phyloP scores from a whole-genome alignment of 1,140 invertebrate species.

The Babylonia areolata region DNA sequence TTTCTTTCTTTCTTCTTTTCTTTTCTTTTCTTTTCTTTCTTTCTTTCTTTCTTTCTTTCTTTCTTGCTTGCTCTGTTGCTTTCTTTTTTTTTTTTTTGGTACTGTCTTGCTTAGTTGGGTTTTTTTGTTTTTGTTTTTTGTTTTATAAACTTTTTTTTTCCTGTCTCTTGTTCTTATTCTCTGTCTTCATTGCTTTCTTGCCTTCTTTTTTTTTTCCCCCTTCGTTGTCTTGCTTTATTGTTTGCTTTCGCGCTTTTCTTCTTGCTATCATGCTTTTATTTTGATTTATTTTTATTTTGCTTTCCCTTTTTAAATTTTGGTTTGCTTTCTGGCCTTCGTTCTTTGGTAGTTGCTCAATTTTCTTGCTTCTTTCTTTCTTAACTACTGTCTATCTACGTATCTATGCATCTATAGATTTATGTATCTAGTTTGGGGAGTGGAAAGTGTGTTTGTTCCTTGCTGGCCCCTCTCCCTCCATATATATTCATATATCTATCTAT shows the following conservation, averaged over 20 bases:
- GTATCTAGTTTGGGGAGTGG: too few relatives aligned
- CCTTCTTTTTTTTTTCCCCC: neutral
- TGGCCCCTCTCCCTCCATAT: neutral
- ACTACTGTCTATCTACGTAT: neutral
- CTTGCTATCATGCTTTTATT: neutral
- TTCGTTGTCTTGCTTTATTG: neutral
- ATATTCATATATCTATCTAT: too few relatives aligned
- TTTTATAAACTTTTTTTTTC: neutral
- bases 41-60: neutral
- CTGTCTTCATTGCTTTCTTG: neutral
- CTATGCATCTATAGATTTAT: neutral
- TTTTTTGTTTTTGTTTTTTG: neutral
- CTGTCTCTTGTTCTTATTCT: neutral
- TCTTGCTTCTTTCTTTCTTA: neutral
- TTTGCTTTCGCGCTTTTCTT: neutral
- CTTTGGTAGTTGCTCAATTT: neutral
- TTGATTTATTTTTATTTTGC: conserved; percentile 19
- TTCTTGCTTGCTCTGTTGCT: neutral
- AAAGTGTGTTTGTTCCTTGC: neutral
- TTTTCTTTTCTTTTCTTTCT: neutral
- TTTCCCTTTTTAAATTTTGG: neutral
- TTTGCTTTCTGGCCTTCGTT: neutral
- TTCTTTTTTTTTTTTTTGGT: neutral
- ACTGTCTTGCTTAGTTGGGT: neutral
- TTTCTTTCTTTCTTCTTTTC: neutral